Percentiles rank a stretch among this genome's conserved stretches.
Conservation (phyloP, 1,140 invertebrate genomes). For the Drosophila gunungcola region DNA sequence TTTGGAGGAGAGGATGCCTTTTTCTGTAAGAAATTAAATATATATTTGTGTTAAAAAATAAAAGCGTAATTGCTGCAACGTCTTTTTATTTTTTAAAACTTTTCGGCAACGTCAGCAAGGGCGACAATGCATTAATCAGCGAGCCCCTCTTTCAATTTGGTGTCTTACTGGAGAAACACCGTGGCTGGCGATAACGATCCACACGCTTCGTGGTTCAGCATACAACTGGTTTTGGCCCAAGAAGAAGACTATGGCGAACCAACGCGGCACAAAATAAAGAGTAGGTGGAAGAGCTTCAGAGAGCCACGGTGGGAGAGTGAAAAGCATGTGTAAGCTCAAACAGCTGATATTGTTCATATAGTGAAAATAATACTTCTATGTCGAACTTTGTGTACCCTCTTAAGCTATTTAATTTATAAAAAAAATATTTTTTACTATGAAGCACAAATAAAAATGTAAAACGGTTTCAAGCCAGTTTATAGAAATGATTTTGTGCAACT, state of each 20-base stretch:
- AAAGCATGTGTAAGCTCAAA: background rate
- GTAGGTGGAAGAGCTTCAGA: slow-evolving; percentile 9
- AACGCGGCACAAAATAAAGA: slow-evolving; percentile 16
- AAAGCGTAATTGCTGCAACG: background rate
- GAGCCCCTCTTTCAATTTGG: slow-evolving; percentile 5
- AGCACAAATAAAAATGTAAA: too few relatives aligned
- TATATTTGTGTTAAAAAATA: too few relatives aligned
- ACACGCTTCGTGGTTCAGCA: slow-evolving; percentile 36
- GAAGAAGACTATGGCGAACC: slow-evolving; percentile 13
- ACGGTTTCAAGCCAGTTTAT: too few relatives aligned
- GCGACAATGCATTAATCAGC: slow-evolving; percentile 24
- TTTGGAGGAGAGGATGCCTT: slow-evolving; percentile 31
- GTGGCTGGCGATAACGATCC: slow-evolving; percentile 20
- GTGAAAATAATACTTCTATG: too few relatives aligned
- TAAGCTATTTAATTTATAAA: too few relatives aligned
- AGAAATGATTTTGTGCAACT: slow-evolving; percentile 22
- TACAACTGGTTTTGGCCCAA: slow-evolving; percentile 54
- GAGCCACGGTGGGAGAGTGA: background rate
- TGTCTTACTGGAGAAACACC: slow-evolving; percentile 14
- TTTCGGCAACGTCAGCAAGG: slow-evolving; percentile 51
- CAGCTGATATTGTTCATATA: slow-evolving; percentile 15
- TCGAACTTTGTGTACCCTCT: background rate
- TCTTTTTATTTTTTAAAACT: background rate
- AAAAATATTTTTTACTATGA: too few relatives aligned
- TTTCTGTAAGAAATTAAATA: slow-evolving; percentile 11